A percentile compares a stretch with the other conserved stretches of the same genome.
phyloP scores from a whole-genome alignment of 2,888 invertebrate species.

The Epinotia brunnichana region DNA sequence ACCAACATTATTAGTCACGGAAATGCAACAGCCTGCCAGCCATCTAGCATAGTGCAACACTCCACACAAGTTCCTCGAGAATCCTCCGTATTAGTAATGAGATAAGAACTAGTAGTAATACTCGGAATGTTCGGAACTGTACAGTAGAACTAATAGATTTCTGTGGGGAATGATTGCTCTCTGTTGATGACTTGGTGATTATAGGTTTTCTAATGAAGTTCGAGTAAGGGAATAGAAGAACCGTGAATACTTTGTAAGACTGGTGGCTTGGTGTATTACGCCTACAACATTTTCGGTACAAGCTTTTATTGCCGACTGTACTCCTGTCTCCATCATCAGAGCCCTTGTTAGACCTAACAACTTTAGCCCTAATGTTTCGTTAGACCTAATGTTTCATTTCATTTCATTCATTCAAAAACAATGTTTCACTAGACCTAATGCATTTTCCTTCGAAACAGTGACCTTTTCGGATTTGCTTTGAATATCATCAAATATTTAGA shows the following conservation, averaged over 20 bases:
- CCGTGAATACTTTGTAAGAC: not conserved
- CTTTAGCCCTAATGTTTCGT: too few relatives aligned
- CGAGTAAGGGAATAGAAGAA: constrained; percentile 19
- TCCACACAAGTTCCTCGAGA: not conserved
- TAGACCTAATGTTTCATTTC: too few relatives aligned
- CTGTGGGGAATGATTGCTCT: constrained; percentile 34
- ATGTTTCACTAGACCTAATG: too few relatives aligned
- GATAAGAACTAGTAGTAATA: not conserved
- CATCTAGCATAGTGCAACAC: constrained; percentile 37
- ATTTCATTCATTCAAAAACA: too few relatives aligned
- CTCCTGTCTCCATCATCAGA: too few relatives aligned
- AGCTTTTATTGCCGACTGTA: too few relatives aligned
- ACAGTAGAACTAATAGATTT: constrained; percentile 43
- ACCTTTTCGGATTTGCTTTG: too few relatives aligned
- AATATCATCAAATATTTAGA: too few relatives aligned
- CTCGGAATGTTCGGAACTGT: not conserved
- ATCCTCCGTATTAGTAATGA: not conserved
- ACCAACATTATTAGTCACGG: constrained; percentile 39
- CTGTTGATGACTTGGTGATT: constrained; percentile 38
- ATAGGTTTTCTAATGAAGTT: constrained; percentile 37
- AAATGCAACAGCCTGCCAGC: constrained; percentile 35
- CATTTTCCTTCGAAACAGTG: too few relatives aligned
- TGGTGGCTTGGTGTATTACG: not conserved
- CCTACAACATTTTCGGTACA: not conserved
- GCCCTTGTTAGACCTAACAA: too few relatives aligned